Percentiles rank a stretch among this genome's conserved stretches.
These are phyloP conservation scores for Cheilosia urbana DNA, from an alignment of 2,888 invertebrate genomes.

Conservation along the genomic window DNA sequence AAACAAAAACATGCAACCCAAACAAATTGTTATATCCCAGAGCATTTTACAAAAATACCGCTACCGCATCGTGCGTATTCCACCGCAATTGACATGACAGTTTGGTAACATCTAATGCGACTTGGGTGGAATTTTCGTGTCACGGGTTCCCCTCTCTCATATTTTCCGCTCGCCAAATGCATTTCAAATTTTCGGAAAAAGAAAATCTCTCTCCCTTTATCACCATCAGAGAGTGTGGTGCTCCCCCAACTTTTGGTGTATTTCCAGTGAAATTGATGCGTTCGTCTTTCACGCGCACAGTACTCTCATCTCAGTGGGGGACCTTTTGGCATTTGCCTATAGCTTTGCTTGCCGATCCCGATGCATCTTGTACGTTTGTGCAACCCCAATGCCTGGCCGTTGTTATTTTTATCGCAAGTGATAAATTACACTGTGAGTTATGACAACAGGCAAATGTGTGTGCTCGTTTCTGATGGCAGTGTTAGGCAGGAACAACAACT, in stretches of 20 bases:
- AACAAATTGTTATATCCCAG: constrained; percentile 62
- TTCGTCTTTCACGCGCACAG: not conserved
- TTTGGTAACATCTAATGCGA: constrained; percentile 29
- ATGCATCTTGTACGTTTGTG: constrained; percentile 3
- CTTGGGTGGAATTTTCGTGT: constrained; percentile 63
- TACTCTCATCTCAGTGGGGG: constrained; percentile 67
- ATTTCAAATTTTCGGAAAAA: constrained; percentile 49
- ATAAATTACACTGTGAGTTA: constrained; percentile 73
- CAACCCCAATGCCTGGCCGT: constrained; percentile 57
- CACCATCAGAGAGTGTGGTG: not conserved
- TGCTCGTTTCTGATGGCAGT: not conserved
- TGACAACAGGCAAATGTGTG: constrained; percentile 49
- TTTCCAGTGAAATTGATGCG: constrained; percentile 66
- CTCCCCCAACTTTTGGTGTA: constrained; percentile 18
- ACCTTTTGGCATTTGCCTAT: constrained; percentile 74
- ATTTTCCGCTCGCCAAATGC: constrained; percentile 62
- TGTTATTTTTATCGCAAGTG: constrained; percentile 73
- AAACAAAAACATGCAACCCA: constrained; percentile 69
- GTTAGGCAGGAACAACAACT: constrained; percentile 50
- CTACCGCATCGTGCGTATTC: not conserved
- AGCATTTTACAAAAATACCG: constrained; percentile 21
- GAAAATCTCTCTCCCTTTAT: constrained; percentile 36
- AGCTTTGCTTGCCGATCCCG: constrained; percentile 14
- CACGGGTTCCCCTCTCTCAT: constrained; percentile 34
- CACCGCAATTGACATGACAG: constrained; percentile 20